Evolutionary conservation across 1,140 invertebrate genomes (phyloP).

Genomic region (Dendrolimus kikuchii): DNA sequence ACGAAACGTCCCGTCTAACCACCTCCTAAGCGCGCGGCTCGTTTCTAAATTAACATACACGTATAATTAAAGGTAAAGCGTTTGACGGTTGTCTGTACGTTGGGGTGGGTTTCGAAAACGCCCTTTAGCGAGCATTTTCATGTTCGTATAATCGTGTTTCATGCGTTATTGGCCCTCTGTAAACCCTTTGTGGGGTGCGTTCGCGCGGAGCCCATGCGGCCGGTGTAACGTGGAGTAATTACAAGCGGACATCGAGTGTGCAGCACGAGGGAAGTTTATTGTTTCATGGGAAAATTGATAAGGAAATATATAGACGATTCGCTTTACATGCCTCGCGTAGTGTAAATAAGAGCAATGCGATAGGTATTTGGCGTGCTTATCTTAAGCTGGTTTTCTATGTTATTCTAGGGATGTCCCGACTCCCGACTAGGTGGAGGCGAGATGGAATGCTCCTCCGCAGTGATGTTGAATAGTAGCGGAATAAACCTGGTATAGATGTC

Average conservation of each 20-base stretch:
- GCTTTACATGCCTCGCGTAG: too few species aligned
- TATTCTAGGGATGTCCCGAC: too few species aligned
- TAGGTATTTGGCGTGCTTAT: too few species aligned
- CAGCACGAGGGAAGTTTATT: too few species aligned
- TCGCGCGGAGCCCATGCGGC: conserved; percentile 30
- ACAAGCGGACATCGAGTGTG: background rate
- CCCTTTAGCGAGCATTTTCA: conserved; percentile 63
- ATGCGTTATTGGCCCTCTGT: conserved; percentile 61
- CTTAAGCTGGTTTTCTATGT: too few species aligned
- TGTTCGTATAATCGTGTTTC: conserved; percentile 69
- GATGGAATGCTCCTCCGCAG: too few species aligned
- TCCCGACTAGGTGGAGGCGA: too few species aligned
- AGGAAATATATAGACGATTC: too few species aligned
- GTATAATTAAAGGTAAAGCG: conserved; percentile 55
- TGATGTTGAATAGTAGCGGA: too few species aligned
- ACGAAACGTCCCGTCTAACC: conserved; percentile 6
- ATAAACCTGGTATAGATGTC: too few species aligned
- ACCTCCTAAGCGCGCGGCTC: too few species aligned
- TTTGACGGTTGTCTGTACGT: background rate
- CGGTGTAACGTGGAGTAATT: conserved; percentile 6
- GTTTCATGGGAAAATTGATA: background rate
- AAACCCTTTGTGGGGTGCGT: conserved; percentile 45
- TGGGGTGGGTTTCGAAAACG: conserved; percentile 29
- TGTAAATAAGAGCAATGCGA: too few species aligned
- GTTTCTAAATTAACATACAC: conserved; percentile 46